Evolutionary conservation across 1,140 invertebrate genomes (phyloP), one percentile per base, ranked within the genome.

Genomic region (Armadillidium nasatum): DNA sequence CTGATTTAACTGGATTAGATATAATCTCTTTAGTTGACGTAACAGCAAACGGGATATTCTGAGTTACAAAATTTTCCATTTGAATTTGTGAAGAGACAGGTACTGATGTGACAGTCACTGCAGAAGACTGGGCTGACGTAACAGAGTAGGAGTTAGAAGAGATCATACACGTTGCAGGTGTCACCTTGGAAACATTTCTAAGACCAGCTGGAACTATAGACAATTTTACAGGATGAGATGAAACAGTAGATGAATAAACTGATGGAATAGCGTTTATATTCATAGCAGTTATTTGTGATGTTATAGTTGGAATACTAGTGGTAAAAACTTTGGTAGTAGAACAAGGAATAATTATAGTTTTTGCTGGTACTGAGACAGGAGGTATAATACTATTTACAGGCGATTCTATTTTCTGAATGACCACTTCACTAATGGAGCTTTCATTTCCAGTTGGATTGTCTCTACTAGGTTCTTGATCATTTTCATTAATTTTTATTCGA

Each of bases 341-440:
- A 60, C 50, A 60, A 13, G 50, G 50, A 60, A 60, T 60, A 19
- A 60, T 60, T 19, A 60, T 13, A 60, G 50, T 60, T 60, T 60
- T 60, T 60, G 50, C 11, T 60, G 50, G 50, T 19, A 60, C 50
- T 7, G 50, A 15, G 11, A 60, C 50, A 60, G 50, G 19, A 15
- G 50, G 50, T 60, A 60, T 15, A 60, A 19, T 15, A 60, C 50
- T 19, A 60, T 19, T 60, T 19, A 60, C 11, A 15, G 50, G 19
- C 19, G 50, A 2, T 60, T 60, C 50, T 4, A 60, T 19, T 60
- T 60, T 60, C 19, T 60, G 50, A 15, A 60, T 60, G 7, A 60
- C 50, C 50, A 60, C 50, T 7, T 60, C 50, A 15, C 50, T 19
- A 60, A 60, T 19, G 11, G 50, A 2, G 19, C 11, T 60, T 60